Percentiles rank a stretch among this genome's conserved stretches.
phyloP scores from a whole-genome alignment of 2,888 invertebrate species.

The Papilio elwesi region DNA sequence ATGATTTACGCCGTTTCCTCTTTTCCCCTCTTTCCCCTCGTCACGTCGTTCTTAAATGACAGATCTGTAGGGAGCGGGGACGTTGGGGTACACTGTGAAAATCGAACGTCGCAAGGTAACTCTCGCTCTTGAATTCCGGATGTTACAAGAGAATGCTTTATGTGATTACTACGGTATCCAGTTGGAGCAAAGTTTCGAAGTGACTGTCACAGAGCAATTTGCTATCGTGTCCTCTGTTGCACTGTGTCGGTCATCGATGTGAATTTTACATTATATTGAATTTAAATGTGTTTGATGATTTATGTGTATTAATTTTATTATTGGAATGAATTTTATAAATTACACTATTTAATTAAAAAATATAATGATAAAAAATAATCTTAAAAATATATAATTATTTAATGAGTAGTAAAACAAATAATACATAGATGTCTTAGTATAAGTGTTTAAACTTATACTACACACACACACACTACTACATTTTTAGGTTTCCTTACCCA shows the following conservation, averaged over 20 bases:
- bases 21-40: slow-evolving; percentile 45
- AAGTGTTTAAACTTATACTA: too few relatives aligned
- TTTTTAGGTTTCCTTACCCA: too few relatives aligned
- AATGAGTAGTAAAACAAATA: too few relatives aligned
- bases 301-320: too few relatives aligned
- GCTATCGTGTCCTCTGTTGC: neutral
- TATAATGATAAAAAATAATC: too few relatives aligned
- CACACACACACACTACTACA: too few relatives aligned
- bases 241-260: neutral
- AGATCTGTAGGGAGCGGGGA: slow-evolving; percentile 36
- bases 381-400: too few relatives aligned
- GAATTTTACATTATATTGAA: too few relatives aligned
- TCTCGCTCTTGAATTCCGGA: slow-evolving; percentile 5
- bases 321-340: too few relatives aligned
- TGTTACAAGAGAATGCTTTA: slow-evolving; percentile 35
- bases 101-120: slow-evolving; percentile 28
- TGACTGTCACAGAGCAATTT: slow-evolving; percentile 11
- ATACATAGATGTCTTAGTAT: too few relatives aligned
- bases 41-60: slow-evolving; percentile 52
- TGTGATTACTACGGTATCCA: slow-evolving; percentile 24
- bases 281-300: too few relatives aligned
- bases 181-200: slow-evolving; percentile 9
- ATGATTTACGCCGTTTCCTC: slow-evolving; percentile 50
- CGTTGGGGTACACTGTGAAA: slow-evolving; percentile 25
- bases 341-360: too few relatives aligned